Conservation (phyloP, 2,113 vertebrate species). For the Engystomops pustulosus region DNA sequence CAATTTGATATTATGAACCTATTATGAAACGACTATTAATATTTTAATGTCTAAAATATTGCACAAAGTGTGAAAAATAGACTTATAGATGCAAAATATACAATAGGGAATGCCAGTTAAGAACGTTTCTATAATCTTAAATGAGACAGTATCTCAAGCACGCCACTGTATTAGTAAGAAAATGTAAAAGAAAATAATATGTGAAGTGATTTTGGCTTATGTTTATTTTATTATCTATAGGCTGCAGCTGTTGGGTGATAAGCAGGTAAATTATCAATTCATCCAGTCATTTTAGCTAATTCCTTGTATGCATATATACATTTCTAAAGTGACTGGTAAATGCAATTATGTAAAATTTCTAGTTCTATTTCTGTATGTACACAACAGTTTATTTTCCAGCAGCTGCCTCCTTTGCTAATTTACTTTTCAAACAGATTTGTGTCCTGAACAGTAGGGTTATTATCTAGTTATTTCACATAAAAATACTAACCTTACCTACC, state of each 20-base stretch:
- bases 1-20: too few species aligned
- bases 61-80: too few species aligned
- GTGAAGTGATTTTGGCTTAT: too few species aligned
- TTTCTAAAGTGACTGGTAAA: not conserved
- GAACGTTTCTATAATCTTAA: too few species aligned
- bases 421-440: conserved; percentile 34
- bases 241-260: not conserved
- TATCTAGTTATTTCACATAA: not conserved
- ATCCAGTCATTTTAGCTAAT: not conserved
- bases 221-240: not conserved
- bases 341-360: not conserved
- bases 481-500: not conserved
- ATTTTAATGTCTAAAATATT: too few species aligned
- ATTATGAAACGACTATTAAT: too few species aligned
- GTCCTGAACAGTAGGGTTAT: conserved; percentile 12
- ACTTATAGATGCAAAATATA: too few species aligned
- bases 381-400: conserved; percentile 45
- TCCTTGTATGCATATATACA: not conserved
- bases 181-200: too few species aligned
- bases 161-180: too few species aligned
- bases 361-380: conserved; percentile 28
- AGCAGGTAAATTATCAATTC: too few species aligned
- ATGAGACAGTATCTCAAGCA: too few species aligned
- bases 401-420: conserved; percentile 24
- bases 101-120: too few species aligned